These are phyloP conservation scores for Mimumesa dahlbomi DNA, from an alignment of 2,888 invertebrate species.

Conservation along the genomic window DNA sequence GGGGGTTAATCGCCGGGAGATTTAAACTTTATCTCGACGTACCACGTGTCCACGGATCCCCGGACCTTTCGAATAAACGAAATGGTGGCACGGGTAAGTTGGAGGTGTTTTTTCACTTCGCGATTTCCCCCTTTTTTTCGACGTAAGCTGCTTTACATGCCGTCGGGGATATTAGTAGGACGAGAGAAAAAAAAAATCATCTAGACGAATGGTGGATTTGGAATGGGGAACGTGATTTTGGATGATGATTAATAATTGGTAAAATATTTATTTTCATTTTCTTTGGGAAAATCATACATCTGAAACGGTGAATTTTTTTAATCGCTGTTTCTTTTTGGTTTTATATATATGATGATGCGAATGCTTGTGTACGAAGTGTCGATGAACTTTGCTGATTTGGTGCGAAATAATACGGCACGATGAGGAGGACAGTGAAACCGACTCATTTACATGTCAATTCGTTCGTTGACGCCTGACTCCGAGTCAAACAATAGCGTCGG, in stretches of 20 bases:
- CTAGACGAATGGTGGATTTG: neutral
- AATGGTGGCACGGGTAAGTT: slow-evolving; percentile 13
- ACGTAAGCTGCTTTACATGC: slow-evolving; percentile 34
- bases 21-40: slow-evolving; percentile 43
- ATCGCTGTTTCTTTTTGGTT: neutral
- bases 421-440: neutral
- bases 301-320: neutral
- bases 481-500: slow-evolving; percentile 27
- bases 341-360: no score
- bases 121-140: slow-evolving; percentile 24
- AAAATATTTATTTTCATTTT: neutral
- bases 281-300: neutral
- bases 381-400: slow-evolving; percentile 30
- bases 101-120: slow-evolving; percentile 39
- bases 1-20: no score
- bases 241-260: neutral
- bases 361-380: no score
- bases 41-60: slow-evolving; percentile 37
- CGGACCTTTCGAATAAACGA: slow-evolving; percentile 44
- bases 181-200: slow-evolving; percentile 1
- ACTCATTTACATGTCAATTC: slow-evolving; percentile 41
- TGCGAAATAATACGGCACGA: slow-evolving; percentile 21
- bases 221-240: neutral
- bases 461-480: slow-evolving; percentile 29
- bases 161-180: slow-evolving; percentile 14